Evolutionary conservation across 2,797 vertebrate species (phyloP), one percentile per base, ranked within the genome.

Genomic region (Alcedo atthis): DNA sequence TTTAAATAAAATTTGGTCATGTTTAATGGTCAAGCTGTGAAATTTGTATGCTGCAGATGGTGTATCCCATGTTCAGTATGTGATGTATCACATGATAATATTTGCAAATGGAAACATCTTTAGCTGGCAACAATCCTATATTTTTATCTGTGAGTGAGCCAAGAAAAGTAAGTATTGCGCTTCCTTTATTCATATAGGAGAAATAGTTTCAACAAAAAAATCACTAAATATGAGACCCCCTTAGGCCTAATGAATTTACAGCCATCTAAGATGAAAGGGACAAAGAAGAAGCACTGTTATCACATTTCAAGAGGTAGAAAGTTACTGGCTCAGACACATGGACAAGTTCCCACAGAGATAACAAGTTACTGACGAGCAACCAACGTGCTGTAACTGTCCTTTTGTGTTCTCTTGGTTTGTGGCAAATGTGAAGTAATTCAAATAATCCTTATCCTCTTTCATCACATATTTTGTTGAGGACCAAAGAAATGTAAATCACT

Each of bases 401-500:
- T 86, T 88, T 79, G 30, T 66, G 19, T 66, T 88, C 35, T 45
- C 10, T 84, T 73, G 14, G 21, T 73, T 85, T 90, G 63, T 53
- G 35, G 66, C 53, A 92, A 94, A 93, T n/a, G 63, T 63, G 83
- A 90, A 81, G 55, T 90, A 95, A 92, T 92, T 93, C 26, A 84
- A 85, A 90, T 75, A 93, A 92, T 76, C 81, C 83, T 86, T 75
- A 73, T 86, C 37, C 58, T 89, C 70, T 85, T 78, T 85, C 66
- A 92, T 66, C 67, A 59, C 67, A 53, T 73, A 89, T 86, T 92
- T 93, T 9, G 6, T 67, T 84, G 92, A 95, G 70, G 77, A 93
- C 62, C 32, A 58, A 35, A 88, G 77, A 92, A 84, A 92, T 93
- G 78, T 90, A 94, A 95, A 95, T 92, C 81, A 91, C 28, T 91